Percentiles rank a stretch among this genome's conserved stretches.
phyloP scores from a whole-genome alignment of 2,888 invertebrate species.

The Diarsia rubi region DNA sequence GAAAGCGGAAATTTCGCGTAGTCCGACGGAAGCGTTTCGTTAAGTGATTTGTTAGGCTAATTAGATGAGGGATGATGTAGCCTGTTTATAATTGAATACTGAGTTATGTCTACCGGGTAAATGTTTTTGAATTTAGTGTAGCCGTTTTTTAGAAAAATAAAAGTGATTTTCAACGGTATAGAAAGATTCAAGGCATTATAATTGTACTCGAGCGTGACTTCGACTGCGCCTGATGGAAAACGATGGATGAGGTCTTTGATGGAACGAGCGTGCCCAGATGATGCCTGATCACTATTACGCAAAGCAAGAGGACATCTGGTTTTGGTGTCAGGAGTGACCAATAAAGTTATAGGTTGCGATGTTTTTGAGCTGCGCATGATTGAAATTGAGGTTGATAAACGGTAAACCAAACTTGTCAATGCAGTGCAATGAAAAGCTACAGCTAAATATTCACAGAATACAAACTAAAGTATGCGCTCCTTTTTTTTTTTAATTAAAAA shows the following conservation, averaged over 20 bases:
- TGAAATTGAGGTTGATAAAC: conserved; percentile 22
- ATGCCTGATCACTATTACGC: no score
- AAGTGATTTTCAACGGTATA: background rate
- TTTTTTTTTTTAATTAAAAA: background rate
- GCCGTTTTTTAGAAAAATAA: background rate
- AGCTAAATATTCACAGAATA: background rate
- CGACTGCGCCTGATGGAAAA: no score
- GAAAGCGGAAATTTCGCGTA: conserved; percentile 70
- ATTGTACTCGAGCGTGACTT: no score
- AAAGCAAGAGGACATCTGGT: conserved; percentile 50
- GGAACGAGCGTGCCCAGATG: no score
- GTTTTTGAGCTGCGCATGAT: conserved; percentile 37
- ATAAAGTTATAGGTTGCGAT: conserved; percentile 49
- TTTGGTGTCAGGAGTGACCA: conserved; percentile 69
- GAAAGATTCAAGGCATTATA: background rate
- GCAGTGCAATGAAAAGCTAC: background rate
- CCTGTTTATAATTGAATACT: conserved; percentile 37
- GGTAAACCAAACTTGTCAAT: background rate
- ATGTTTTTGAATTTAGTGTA: background rate
- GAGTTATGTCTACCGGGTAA: conserved; percentile 7
- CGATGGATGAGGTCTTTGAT: no score
- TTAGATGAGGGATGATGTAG: conserved; percentile 68
- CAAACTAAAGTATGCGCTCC: background rate
- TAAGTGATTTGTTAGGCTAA: conserved; percentile 80
- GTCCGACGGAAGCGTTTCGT: conserved; percentile 75